Base-by-base conservation (phyloP, 2,888 invertebrate species). In the Patella caerulea region DNA sequence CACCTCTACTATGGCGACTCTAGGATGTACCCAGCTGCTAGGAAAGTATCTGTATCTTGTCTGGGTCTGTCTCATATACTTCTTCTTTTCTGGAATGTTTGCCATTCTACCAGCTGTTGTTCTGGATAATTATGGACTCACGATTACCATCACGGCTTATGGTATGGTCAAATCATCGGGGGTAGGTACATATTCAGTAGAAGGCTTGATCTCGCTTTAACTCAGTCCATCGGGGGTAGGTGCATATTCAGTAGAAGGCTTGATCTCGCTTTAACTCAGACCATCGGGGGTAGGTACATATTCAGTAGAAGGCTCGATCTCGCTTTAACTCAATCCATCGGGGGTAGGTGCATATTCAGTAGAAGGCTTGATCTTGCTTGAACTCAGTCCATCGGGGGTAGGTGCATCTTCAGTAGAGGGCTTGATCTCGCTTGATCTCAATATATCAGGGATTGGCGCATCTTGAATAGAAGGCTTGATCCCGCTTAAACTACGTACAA, bases 51-150 rank as follows among this genome's bases (percentile, higher is more conserved):
- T 88, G 79, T 90, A 84, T 78, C 80, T 86, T 53, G 74, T 86
- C 19, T 90, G 89, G 90, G 79, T 89, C 7, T 87, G 88, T 82
- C 80, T 83, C 9, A 85, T 91, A n/a, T 89, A 85, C 79, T 85
- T 88, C 75, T 81, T 83, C 12, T 88, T 90, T 81, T 87, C 88
- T 55, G 90, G 88, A 53, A 86, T 84, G 59, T 91, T 90, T 80
- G 86, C 86, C 12, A 80, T 91, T 4, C 82, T 91, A 74, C 89
- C 91, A 17, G 86, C 89, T 12, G 89, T 85, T 11, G 83, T 84
- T 9, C 86, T 87, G 17, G 84, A 85, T 71, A 80, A 83, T 14
- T 91, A 89, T 81, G 91, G 91, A 45, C 74, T 83, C 5, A 83
- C 82, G 78, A 81, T 89, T 77, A 82, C 86, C 65, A 85, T 85